Conservation (phyloP, 2,797 vertebrate genomes). For the Percopsis omiscomaycus region DNA sequence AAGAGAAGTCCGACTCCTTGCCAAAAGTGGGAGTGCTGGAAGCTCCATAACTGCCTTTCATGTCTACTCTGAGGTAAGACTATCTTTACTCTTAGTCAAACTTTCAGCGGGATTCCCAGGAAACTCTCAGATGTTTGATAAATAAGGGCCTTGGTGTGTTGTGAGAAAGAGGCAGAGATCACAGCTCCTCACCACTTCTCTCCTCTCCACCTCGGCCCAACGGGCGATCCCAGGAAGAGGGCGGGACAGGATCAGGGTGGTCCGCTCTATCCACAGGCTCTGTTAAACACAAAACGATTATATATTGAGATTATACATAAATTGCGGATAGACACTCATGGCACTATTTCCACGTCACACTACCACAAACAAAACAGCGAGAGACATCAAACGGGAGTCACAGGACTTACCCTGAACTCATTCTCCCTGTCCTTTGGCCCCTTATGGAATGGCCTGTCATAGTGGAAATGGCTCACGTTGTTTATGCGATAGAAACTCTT, state of each 20-base stretch:
- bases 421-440: constrained; percentile 97
- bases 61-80: too few relatives aligned
- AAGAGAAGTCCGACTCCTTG: too few relatives aligned
- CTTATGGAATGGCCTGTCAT: constrained; percentile 97
- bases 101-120: too few relatives aligned
- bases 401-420: constrained; percentile 89
- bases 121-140: neutral
- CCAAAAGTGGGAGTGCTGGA: too few relatives aligned
- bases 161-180: constrained; percentile 1
- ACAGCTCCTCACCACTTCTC: constrained; percentile 90
- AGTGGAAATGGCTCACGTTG: constrained; percentile 95
- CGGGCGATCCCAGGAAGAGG: constrained; percentile 96
- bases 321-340: too few relatives aligned
- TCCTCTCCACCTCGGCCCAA: constrained; percentile 97
- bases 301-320: neutral
- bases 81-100: too few relatives aligned
- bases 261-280: constrained; percentile 95
- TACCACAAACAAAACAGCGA: neutral
- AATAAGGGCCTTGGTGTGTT: neutral
- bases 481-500: constrained; percentile 99
- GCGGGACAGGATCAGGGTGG: constrained; percentile 93
- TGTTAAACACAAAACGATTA: constrained; percentile 46
- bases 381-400: constrained; percentile 13
- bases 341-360: too few relatives aligned
- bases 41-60: too few relatives aligned